phyloP scores from a whole-genome alignment of 2,113 vertebrate genomes.

The Aegotheles bennettii region DNA sequence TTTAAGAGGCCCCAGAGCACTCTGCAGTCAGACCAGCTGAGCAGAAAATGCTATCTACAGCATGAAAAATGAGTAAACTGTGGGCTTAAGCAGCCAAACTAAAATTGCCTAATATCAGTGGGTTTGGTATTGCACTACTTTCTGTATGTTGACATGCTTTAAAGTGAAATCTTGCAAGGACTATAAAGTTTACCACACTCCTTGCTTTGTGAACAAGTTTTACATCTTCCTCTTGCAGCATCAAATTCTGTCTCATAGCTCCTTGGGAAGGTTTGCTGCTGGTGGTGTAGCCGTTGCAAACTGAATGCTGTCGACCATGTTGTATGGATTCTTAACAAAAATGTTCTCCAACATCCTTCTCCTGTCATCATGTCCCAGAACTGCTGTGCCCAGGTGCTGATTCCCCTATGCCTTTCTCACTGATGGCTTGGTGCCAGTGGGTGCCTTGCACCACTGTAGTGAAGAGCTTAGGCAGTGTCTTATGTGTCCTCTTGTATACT shows the following conservation, averaged over 20 bases:
- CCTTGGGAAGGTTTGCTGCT: background rate
- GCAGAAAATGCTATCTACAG: background rate
- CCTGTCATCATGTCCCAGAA: accelerated
- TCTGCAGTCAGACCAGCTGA: background rate
- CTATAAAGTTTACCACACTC: background rate
- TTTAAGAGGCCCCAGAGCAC: background rate
- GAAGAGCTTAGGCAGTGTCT: background rate
- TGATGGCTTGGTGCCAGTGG: background rate
- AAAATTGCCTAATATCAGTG: background rate
- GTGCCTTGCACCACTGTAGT: background rate
- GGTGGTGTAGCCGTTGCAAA: background rate
- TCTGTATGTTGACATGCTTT: background rate
- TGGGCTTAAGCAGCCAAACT: background rate
- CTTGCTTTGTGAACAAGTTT: background rate
- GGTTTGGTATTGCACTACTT: background rate
- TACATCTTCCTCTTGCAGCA: background rate
- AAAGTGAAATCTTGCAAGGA: background rate
- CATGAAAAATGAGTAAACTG: background rate
- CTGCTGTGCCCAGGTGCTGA: accelerated
- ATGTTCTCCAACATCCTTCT: background rate
- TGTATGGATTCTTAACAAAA: background rate
- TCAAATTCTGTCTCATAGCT: background rate
- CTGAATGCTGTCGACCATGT: background rate
- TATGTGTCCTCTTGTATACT: background rate
- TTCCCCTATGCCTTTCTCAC: background rate